Percentiles rank a stretch among this genome's conserved stretches.
These are phyloP conservation scores for Sitophilus oryzae DNA, from an alignment of 1,140 invertebrate species.

Conservation along the genomic window DNA sequence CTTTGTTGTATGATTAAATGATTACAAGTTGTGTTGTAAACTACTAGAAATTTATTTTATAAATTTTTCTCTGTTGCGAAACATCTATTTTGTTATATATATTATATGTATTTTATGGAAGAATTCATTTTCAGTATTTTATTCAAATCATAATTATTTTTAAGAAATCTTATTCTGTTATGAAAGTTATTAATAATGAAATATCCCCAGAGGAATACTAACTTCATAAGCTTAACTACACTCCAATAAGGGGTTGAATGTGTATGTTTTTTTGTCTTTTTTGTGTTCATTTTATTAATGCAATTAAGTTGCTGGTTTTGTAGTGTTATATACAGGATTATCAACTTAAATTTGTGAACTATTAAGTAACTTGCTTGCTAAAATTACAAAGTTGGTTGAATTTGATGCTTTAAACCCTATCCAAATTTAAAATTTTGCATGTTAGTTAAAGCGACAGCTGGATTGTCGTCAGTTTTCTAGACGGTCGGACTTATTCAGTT, in stretches of 20 bases:
- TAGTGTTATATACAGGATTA: too few relatives aligned
- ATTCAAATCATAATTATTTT: not conserved
- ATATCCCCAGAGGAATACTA: too few relatives aligned
- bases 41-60: too few relatives aligned
- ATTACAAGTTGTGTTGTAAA: too few relatives aligned
- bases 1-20: too few relatives aligned
- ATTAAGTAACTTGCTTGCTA: conserved; percentile 7
- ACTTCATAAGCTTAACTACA: too few relatives aligned
- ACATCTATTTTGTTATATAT: not conserved
- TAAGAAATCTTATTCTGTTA: not conserved
- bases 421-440: conserved; percentile 2
- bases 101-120: not conserved
- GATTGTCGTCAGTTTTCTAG: too few relatives aligned
- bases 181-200: too few relatives aligned
- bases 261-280: not conserved
- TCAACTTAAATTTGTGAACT: conserved; percentile 1
- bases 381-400: conserved; percentile 7
- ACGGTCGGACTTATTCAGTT: too few relatives aligned
- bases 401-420: not conserved
- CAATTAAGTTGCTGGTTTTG: not conserved
- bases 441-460: too few relatives aligned
- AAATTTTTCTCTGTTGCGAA: too few relatives aligned
- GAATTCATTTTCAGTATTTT: too few relatives aligned
- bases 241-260: not conserved
- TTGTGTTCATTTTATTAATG: not conserved